phyloP scores from a whole-genome alignment of 2,797 vertebrate genomes.

The Acridotheres tristis region DNA sequence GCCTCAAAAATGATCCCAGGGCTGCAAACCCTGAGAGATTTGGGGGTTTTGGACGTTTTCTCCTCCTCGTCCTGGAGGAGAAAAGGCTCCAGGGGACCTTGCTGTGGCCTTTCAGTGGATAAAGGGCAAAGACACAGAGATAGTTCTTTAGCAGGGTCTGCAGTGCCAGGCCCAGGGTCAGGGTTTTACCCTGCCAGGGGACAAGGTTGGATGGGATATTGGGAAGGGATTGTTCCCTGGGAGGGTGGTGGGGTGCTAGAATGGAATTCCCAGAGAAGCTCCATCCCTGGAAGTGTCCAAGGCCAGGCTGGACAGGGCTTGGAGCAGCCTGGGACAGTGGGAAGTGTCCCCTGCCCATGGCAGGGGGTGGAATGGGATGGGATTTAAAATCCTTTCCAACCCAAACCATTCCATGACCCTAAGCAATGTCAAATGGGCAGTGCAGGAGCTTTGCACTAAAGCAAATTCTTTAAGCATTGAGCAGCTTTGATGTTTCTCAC shows the following conservation, averaged over 20 bases:
- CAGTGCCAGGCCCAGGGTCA: background rate
- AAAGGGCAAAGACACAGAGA: background rate
- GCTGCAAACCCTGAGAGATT: background rate
- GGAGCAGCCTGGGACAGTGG: background rate
- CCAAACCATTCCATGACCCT: background rate
- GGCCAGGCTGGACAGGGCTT: accelerated
- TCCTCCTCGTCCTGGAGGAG: background rate
- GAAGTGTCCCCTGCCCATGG: background rate
- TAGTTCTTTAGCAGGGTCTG: background rate
- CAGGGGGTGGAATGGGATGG: background rate
- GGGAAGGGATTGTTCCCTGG: background rate
- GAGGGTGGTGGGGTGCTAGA: background rate
- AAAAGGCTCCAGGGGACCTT: background rate
- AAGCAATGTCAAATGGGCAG: background rate
- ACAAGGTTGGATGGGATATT: background rate
- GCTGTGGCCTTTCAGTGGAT: background rate
- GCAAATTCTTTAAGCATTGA: background rate
- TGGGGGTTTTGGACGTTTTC: background rate
- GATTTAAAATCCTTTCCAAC: background rate
- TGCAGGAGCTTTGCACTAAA: background rate
- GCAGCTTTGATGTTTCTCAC: background rate
- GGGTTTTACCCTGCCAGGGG: background rate
- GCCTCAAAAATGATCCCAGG: background rate
- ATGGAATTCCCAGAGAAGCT: background rate
- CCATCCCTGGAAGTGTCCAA: background rate